Percentiles rank a stretch among this genome's conserved stretches.
Evolutionary conservation across 1,140 invertebrate genomes (phyloP).

Genomic region (Paracyclopina nana): DNA sequence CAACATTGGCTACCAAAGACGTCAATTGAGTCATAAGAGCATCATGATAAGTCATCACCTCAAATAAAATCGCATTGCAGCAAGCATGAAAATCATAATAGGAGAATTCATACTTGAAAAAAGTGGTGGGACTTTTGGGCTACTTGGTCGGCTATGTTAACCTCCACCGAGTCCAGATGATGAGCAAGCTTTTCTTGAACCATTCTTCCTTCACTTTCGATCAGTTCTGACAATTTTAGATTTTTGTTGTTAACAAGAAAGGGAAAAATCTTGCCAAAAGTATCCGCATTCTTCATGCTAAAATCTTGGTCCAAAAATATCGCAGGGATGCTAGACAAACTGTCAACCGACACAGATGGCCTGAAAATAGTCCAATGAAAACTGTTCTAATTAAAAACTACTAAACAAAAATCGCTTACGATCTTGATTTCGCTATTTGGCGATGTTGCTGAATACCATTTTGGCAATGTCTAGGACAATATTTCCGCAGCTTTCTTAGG

Average conservation of each 20-base stretch:
- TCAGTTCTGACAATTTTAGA: neutral
- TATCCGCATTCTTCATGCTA: slow-evolving; percentile 3
- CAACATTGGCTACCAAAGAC: neutral
- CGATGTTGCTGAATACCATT: neutral
- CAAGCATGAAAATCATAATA: no score
- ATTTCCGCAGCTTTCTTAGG: neutral
- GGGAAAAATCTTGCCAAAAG: slow-evolving; percentile 1
- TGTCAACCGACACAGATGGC: neutral
- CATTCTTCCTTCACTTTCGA: neutral
- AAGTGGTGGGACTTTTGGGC: slow-evolving; percentile 16
- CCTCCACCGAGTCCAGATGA: slow-evolving; percentile 13
- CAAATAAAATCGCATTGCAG: no score
- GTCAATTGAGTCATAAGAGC: slow-evolving; percentile 8
- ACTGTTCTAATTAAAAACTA: neutral
- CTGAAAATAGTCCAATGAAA: neutral
- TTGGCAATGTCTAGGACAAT: no score
- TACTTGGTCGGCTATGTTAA: slow-evolving; percentile 11
- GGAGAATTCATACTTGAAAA: no score
- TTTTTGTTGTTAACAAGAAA: neutral
- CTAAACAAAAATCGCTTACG: neutral
- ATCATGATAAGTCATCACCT: slow-evolving; percentile 11
- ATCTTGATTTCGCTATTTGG: neutral
- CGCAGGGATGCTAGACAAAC: neutral
- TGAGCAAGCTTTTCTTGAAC: slow-evolving; percentile 11
- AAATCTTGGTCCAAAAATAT: slow-evolving; percentile 13